Evolutionary conservation across 2,888 invertebrate species (phyloP), one percentile per base, ranked within the genome.

Genomic region (Diogma glabrata): DNA sequence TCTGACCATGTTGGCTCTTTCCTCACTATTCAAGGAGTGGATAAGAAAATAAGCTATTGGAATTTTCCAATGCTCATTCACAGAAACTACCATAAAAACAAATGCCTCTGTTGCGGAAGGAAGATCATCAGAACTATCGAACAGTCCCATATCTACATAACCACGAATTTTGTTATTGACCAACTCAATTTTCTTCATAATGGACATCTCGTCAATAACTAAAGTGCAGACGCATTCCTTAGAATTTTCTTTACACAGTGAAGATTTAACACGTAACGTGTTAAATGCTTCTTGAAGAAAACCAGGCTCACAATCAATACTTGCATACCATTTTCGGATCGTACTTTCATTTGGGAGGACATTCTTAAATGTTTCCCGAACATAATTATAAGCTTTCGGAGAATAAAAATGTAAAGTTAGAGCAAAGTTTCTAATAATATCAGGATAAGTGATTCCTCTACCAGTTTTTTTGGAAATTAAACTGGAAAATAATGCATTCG

Each of bases 351-450:
- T 60, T 20, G 66, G 65, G 16, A 64, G 52, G 50, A 53, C 53
- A 6, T 58, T 59, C 12, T 61, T 52, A 55, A 64, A 67, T 40
- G 55, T 57, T 56, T 62, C 51, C 53, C 66, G 50, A 3, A 65
- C 61, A 56, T 62, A 66, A 12, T 58, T 50, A 52, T 66, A 64
- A 2, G 60, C 65, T 54, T 59, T 60, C n/a, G 61, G 59, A 0
- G 62, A 63, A 48, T 63, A 63, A 51, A 60, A 65, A 48, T 64
- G 59, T 4, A 64, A 52, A 5, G 63, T 64, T 20, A 59, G 49
- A 2, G 63, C 62, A 57, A 64, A 62, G n/a, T n/a, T n/a, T n/a
- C n/a, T n/a, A n/a, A n/a, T n/a, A n/a, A n/a, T n/a, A n/a, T n/a
- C n/a, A n/a, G n/a, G n/a, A n/a, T n/a, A n/a, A n/a, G n/a, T n/a